A percentile compares a stretch with the other conserved stretches of the same genome.
Evolutionary conservation across 2,888 invertebrate species (phyloP).

Genomic region (Cosmia trapezina): DNA sequence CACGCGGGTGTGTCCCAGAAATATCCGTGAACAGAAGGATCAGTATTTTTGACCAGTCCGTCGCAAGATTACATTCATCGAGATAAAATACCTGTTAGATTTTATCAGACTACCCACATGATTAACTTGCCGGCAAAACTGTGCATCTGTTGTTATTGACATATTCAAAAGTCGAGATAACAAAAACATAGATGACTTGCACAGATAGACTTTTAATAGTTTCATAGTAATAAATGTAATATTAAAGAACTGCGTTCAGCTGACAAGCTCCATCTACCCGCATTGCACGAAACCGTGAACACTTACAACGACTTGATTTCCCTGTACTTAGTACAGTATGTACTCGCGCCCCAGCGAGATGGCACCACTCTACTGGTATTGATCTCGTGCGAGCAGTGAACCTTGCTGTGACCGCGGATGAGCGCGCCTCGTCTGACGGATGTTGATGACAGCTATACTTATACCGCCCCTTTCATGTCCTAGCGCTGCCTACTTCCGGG

Average conservation of each 20-base stretch:
- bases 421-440: conserved; percentile 48
- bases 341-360: conserved; percentile 34
- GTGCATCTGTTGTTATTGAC: not conserved
- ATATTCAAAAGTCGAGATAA: too few relatives aligned
- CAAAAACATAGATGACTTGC: not conserved
- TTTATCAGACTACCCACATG: not conserved
- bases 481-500: conserved; percentile 43
- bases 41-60: not conserved
- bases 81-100: not conserved
- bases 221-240: not conserved
- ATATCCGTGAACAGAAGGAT: not conserved
- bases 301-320: not conserved
- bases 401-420: conserved; percentile 41
- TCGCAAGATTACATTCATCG: not conserved
- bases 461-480: conserved; percentile 57
- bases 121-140: not conserved
- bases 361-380: conserved; percentile 57
- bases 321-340: not conserved
- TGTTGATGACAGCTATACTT: conserved; percentile 54
- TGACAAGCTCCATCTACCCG: conserved; percentile 50
- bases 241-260: not conserved
- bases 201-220: not conserved
- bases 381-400: conserved; percentile 45
- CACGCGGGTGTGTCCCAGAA: not conserved
- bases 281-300: conserved; percentile 13